Conservation (phyloP, 2,888 invertebrate species). For the Aradus depressus region DNA sequence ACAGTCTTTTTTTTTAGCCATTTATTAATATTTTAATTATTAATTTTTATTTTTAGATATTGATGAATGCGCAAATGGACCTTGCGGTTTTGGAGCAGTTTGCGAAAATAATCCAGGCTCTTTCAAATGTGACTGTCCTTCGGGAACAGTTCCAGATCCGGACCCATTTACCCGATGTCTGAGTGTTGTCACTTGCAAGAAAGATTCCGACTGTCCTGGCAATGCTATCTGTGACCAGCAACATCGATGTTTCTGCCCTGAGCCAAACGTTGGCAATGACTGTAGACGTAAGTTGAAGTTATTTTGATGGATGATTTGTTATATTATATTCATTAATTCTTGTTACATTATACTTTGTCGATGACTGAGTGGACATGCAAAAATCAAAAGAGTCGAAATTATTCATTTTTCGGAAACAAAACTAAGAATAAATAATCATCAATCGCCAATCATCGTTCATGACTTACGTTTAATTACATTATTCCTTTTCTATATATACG, state of each 20-base stretch:
- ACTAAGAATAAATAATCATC: too few relatives aligned
- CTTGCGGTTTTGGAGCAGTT: slow-evolving; percentile 70
- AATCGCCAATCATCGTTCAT: too few relatives aligned
- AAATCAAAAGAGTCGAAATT: too few relatives aligned
- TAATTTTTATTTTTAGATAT: slow-evolving; percentile 50
- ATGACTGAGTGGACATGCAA: too few relatives aligned
- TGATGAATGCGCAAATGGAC: slow-evolving; percentile 59
- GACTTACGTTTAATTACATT: too few relatives aligned
- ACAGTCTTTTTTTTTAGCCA: too few relatives aligned
- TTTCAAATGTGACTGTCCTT: slow-evolving; percentile 68
- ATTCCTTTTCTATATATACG: too few relatives aligned
- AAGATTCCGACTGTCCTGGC: slow-evolving; percentile 72
- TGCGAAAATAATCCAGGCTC: slow-evolving; percentile 70
- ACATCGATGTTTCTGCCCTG: slow-evolving; percentile 74
- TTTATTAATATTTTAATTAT: too few relatives aligned
- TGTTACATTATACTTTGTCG: too few relatives aligned
- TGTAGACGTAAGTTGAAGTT: slow-evolving; percentile 66
- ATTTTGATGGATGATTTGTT: background rate
- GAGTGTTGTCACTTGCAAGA: slow-evolving; percentile 65
- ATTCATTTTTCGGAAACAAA: too few relatives aligned
- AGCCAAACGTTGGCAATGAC: slow-evolving; percentile 82
- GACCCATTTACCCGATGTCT: slow-evolving; percentile 72
- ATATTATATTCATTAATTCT: background rate
- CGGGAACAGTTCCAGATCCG: slow-evolving; percentile 69
- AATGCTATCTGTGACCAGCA: slow-evolving; percentile 73